These are phyloP conservation scores for Orthosia gothica DNA, from an alignment of 2,888 invertebrate genomes.

Conservation along the genomic window DNA sequence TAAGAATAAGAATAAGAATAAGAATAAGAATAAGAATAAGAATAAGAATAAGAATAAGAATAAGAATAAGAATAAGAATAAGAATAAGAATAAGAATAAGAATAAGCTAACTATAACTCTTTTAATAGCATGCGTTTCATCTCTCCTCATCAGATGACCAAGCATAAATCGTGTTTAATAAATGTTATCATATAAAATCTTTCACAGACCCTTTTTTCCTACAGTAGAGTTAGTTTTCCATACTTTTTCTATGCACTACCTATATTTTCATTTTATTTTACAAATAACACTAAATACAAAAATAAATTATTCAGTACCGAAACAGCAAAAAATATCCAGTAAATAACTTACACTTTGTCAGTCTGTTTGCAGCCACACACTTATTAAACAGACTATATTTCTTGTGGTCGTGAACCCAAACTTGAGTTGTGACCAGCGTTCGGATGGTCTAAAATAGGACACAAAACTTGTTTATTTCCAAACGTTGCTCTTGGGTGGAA, in stretches of 20 bases:
- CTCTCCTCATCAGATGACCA: too few relatives aligned
- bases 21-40: too few relatives aligned
- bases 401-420: conserved; percentile 23
- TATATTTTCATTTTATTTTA: not conserved
- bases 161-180: too few relatives aligned
- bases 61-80: too few relatives aligned
- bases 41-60: too few relatives aligned
- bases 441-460: conserved; percentile 43
- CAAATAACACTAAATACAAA: too few relatives aligned
- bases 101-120: too few relatives aligned
- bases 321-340: not conserved
- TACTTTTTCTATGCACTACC: not conserved
- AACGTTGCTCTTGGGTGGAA: conserved; percentile 31
- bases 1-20: too few relatives aligned
- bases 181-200: too few relatives aligned
- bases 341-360: not conserved
- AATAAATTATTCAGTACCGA: conserved; percentile 11
- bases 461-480: conserved; percentile 43
- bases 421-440: conserved; percentile 37
- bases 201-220: too few relatives aligned
- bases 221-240: not conserved
- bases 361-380: not conserved
- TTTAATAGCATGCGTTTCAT: too few relatives aligned
- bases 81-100: too few relatives aligned
- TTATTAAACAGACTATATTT: conserved; percentile 29